Evolutionary conservation across 1,140 invertebrate genomes (phyloP).

Genomic region (Drosophila pachea): DNA sequence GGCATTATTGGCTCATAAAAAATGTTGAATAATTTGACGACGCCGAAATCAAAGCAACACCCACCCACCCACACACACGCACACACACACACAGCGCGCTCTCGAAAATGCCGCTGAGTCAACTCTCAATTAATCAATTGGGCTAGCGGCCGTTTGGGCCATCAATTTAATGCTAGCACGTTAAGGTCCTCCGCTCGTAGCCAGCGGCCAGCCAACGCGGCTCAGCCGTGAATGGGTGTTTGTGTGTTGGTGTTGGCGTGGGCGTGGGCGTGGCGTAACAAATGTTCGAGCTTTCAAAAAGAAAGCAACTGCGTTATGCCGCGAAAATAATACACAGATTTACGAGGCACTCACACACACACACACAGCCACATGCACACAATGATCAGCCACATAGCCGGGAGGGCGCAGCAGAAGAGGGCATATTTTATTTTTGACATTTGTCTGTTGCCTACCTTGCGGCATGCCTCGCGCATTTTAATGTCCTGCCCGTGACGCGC

Average conservation of each 20-base stretch:
- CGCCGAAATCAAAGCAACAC: constrained; percentile 4
- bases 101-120: constrained; percentile 55
- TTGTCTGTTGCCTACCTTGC: constrained; percentile 52
- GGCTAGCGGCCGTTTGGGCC: constrained; percentile 33
- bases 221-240: constrained; percentile 23
- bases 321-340: constrained; percentile 63
- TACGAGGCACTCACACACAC: constrained; percentile 13
- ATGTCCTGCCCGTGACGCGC: constrained; percentile 43
- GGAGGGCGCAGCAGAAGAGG: constrained; percentile 4
- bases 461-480: constrained; percentile 54
- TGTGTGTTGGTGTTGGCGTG: constrained; percentile 29
- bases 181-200: constrained; percentile 25
- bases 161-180: constrained; percentile 62
- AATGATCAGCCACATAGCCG: too few relatives aligned
- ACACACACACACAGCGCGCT: background rate
- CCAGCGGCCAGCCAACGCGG: constrained; percentile 10
- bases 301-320: constrained; percentile 56
- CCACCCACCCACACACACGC: background rate
- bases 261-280: constrained; percentile 37
- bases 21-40: constrained; percentile 20
- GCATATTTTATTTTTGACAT: constrained; percentile 63
- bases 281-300: constrained; percentile 16
- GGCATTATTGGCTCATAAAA: constrained; percentile 39
- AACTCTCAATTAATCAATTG: constrained; percentile 74
- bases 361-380: constrained; percentile 10